A percentile compares a stretch with the other conserved stretches of the same genome.
phyloP scores from a whole-genome alignment of 2,797 vertebrate species.

The Scolopax rusticola region DNA sequence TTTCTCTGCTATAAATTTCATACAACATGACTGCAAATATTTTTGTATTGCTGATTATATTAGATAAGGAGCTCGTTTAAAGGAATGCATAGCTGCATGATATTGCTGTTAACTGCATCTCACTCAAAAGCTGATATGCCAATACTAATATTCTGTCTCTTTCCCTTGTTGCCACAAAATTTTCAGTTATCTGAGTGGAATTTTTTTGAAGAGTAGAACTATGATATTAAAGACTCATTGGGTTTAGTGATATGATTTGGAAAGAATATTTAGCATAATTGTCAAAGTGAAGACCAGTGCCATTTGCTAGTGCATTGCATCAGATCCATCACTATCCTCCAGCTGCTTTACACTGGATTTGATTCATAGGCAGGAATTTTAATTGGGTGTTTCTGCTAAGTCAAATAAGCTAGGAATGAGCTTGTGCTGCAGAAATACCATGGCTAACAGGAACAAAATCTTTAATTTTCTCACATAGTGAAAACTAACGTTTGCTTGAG shows the following conservation, averaged over 20 bases:
- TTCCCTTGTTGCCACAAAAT: neutral
- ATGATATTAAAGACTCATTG: neutral
- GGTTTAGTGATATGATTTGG: neutral
- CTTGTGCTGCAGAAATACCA: neutral
- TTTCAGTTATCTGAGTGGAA: neutral
- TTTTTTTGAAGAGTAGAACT: neutral
- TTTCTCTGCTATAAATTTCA: neutral
- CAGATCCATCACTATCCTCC: neutral
- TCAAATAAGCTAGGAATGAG: neutral
- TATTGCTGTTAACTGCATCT: neutral
- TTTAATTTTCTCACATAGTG: neutral
- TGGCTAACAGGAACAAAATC: constrained; percentile 7
- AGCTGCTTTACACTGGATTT: constrained; percentile 7
- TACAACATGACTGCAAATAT: neutral
- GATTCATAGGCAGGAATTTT: constrained; percentile 17
- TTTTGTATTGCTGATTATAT: constrained; percentile 1
- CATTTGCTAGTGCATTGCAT: neutral
- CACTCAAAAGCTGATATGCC: neutral
- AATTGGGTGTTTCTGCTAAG: constrained; percentile 19
- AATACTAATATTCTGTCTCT: neutral
- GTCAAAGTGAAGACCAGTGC: neutral
- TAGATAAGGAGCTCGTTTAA: constrained; percentile 7
- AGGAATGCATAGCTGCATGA: accelerated
- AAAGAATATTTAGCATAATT: neutral
- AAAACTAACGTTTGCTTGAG: neutral